phyloP scores from a whole-genome alignment of 2,113 vertebrate genomes.

The Neolamprologus tretocephalus region DNA sequence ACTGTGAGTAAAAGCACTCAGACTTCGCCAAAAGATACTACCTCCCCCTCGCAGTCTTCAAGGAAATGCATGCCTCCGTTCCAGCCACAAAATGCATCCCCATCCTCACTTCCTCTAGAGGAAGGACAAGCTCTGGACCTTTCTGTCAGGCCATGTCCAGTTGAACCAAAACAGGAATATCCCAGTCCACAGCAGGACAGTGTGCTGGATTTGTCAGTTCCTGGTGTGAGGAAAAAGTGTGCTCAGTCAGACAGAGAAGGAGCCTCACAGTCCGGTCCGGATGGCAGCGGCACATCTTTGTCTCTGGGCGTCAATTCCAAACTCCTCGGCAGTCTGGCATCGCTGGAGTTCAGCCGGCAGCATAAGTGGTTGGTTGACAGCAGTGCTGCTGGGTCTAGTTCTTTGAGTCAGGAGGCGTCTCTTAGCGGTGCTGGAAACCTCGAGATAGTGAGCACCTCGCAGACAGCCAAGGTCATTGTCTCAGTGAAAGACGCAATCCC shows the following conservation, averaged over 20 bases:
- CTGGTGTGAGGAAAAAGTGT: conserved; percentile 72
- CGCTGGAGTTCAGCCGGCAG: conserved; percentile 77
- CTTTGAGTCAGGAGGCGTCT: conserved; percentile 70
- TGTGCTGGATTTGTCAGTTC: conserved; percentile 85
- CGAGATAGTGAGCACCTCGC: conserved; percentile 84
- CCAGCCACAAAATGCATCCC: conserved; percentile 5
- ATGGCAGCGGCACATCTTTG: conserved; percentile 40
- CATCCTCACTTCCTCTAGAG: conserved; percentile 18
- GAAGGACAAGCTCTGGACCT: conserved; percentile 90
- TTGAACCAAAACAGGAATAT: conserved; percentile 68
- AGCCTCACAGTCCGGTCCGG: conserved; percentile 40
- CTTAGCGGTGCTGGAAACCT: conserved; percentile 73
- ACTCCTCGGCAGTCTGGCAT: conserved; percentile 58
- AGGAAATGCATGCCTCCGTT: not conserved
- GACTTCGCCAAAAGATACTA: conserved; percentile 62
- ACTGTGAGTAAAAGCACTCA: conserved; percentile 84
- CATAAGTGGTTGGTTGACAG: conserved; percentile 83
- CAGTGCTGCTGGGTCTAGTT: conserved; percentile 38
- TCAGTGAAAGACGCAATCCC: conserved; percentile 94
- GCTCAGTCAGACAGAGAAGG: conserved; percentile 39
- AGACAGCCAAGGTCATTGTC: conserved; percentile 95
- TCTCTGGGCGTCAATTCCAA: conserved; percentile 71
- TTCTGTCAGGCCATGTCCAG: conserved; percentile 77
- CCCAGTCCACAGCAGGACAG: conserved; percentile 76
- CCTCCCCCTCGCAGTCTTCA: conserved; percentile 12